Evolutionary conservation across 2,888 invertebrate species (phyloP), one percentile per base, ranked within the genome.

Genomic region (Caenorhabditis macrosperma): DNA sequence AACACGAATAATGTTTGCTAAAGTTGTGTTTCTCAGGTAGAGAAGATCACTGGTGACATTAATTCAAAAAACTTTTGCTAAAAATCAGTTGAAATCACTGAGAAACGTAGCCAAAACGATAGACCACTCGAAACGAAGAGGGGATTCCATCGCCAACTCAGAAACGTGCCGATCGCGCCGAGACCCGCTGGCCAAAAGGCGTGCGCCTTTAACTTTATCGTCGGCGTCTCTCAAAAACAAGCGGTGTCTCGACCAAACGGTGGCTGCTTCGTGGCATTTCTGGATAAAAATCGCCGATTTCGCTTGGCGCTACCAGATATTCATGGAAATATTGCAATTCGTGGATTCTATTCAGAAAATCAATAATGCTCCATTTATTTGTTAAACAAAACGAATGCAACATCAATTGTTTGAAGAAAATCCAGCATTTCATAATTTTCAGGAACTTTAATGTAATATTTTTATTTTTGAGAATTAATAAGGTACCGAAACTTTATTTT

Each of bases 61-160:
- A 38, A 12, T 22, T 48, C 48, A 48, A 48, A 17, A 48, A 38
- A 22, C 2, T 20, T 48, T 17, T 20, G 48, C 7, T 20, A 30
- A 74, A 66, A 74, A 28, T 44, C 38, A 38, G 38, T 12, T 3
- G 28, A 61, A 28, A 22, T 22, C 41, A 26, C 0, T 24, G 26
- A 61, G 61, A 61, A 44, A 52, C 55, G 67, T 59, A 48, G 66
- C 24, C 50, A 41, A 71, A 71, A 50, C 59, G 71, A 71, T 59
- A 78, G 64, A 71, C 3, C 41, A 54, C 54, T 72, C 28, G 15
- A 69, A 71, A 78, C 17, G 66, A n/a, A 50, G 71, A 72, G 69
- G 33, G 9, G 41, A n/a, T 44, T 35, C 24, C 60, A 35, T 71
- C 76, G 76, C 76, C 76, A 80, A 80, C 80, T 80, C 80, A 76